Evolutionary conservation across 1,140 invertebrate species (phyloP), one percentile per base, ranked within the genome.

Genomic region (Mycetomoellerius zeteki): DNA sequence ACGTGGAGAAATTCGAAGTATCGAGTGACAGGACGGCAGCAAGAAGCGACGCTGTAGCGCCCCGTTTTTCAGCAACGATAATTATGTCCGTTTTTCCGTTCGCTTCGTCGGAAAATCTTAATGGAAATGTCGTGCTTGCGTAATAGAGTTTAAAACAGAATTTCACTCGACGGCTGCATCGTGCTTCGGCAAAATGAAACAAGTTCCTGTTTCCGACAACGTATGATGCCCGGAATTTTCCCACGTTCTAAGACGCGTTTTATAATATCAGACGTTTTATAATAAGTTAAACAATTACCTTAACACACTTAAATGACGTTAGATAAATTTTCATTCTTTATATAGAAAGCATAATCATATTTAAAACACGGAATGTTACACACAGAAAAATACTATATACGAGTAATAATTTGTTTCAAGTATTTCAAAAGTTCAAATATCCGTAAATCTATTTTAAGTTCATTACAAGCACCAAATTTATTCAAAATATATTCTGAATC

Each of bases 51-150:
- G 54, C 24, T 47, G 24, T 43, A 50, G 24, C 54, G 69, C 27
- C 37, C 14, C 54, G 80, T 58, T 84, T 84, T 84, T 84, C 69
- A 84, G 54, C 24, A 62, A 60, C 80, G 80, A 84, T 84, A 84
- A 84, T 84, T 84, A 84, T 84, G 52, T 37, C 24, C 67, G 80
- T 84, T 84, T 84, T 84, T 84, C 69, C 54, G 37, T 84, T 84
- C 54, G 27, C 69, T 33, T 60, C 54, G 67, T 14, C 69, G 69
- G 37, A 84, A 84, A 84, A 73, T 73, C 80, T 84, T 84, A 84
- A 84, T 84, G 80, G 80, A 84, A 84, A 84, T 73, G 80, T 84
- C 80, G 80, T 84, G 80, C 80, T 84, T 73, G 80, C 67, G 80
- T 84, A 73, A 84, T 84, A 73, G 69, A 73, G 69, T 73, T 84